A percentile compares a stretch with the other conserved stretches of the same genome.
phyloP scores from a whole-genome alignment of 2,888 invertebrate genomes.

The Anagyrus pseudococci region DNA sequence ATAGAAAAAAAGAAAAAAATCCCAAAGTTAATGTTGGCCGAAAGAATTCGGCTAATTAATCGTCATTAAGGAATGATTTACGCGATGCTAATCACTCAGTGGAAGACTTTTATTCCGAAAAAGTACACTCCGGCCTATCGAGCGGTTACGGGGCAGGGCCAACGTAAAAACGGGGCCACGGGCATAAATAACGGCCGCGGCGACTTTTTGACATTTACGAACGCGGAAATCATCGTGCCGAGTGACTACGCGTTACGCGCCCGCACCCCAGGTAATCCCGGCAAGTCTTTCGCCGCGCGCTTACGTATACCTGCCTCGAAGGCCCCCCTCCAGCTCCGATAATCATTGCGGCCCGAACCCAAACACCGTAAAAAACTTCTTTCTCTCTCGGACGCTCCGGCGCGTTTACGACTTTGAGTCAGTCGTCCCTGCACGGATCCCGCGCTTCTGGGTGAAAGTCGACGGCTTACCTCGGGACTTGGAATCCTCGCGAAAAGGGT shows the following conservation, averaged over 20 bases:
- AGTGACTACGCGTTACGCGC: slow-evolving; percentile 35
- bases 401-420: slow-evolving; percentile 51
- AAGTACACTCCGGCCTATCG: background rate
- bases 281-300: too few relatives aligned
- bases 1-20: too few relatives aligned
- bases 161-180: slow-evolving; percentile 17
- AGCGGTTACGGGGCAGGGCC: too few relatives aligned
- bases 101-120: background rate
- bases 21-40: background rate
- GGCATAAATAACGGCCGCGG: slow-evolving; percentile 27
- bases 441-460: slow-evolving; percentile 48
- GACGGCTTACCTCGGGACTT: slow-evolving; percentile 29
- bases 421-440: background rate
- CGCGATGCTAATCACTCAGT: slow-evolving; percentile 11
- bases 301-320: slow-evolving; percentile 22
- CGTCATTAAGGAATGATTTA: slow-evolving; percentile 20
- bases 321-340: slow-evolving; percentile 31
- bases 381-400: slow-evolving; percentile 43
- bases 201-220: slow-evolving; percentile 35
- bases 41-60: slow-evolving; percentile 3
- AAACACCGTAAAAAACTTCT: slow-evolving; percentile 56
- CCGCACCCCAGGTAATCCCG: too few relatives aligned
- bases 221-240: slow-evolving; percentile 31
- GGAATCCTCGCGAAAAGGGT: slow-evolving; percentile 49
- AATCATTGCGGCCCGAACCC: slow-evolving; percentile 39